A percentile compares a stretch with the other conserved stretches of the same genome.
phyloP scores from a whole-genome alignment of 2,888 invertebrate species.

The Callimorpha dominula region DNA sequence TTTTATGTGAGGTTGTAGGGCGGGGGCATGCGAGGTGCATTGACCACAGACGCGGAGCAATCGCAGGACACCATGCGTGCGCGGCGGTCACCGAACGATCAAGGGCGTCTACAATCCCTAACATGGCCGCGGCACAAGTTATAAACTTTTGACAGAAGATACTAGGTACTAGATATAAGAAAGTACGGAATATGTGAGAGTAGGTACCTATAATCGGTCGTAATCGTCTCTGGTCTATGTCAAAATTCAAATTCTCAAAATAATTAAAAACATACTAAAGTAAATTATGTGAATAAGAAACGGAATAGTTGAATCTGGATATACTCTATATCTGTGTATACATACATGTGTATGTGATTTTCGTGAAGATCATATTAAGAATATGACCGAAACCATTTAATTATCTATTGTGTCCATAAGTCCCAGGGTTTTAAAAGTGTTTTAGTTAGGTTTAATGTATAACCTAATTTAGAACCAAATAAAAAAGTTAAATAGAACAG shows the following conservation, averaged over 20 bases:
- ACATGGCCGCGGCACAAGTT: conserved; percentile 44
- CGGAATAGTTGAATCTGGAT: background rate
- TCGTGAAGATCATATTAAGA: background rate
- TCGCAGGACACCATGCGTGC: conserved; percentile 56
- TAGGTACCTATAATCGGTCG: too few species aligned
- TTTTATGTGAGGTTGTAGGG: conserved; percentile 27
- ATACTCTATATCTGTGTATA: background rate
- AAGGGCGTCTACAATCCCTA: conserved; percentile 85
- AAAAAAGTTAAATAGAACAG: too few species aligned
- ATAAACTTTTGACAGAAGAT: conserved; percentile 5
- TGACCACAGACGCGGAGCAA: conserved; percentile 42
- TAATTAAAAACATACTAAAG: background rate
- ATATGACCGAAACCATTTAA: too few species aligned
- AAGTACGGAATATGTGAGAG: background rate
- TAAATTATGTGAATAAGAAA: background rate
- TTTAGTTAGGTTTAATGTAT: too few species aligned
- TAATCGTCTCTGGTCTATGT: background rate
- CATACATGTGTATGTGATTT: background rate
- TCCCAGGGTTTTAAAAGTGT: too few species aligned
- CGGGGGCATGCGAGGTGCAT: conserved; percentile 44
- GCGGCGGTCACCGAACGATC: conserved; percentile 68
- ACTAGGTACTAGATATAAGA: background rate
- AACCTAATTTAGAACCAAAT: too few species aligned
- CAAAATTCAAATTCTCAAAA: background rate
- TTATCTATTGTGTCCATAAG: too few species aligned